Evolutionary conservation across 2,113 vertebrate species (phyloP).

Genomic region (Salminus brasiliensis): DNA sequence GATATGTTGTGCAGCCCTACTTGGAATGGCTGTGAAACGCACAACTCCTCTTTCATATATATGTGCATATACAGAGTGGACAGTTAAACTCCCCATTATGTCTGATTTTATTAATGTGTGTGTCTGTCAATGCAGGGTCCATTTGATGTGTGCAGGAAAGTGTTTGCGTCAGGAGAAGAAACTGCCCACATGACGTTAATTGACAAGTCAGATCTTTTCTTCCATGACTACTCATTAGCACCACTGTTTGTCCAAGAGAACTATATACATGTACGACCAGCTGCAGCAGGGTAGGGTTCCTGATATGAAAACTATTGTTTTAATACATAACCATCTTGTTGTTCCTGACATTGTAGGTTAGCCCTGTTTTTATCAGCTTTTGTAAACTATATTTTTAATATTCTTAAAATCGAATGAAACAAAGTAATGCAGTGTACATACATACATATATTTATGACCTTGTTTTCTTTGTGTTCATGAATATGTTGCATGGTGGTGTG

Average conservation of each 20-base stretch:
- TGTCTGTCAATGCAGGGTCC: slow-evolving; percentile 80
- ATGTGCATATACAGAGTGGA: neutral
- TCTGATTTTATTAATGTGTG: neutral
- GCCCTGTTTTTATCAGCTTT: neutral
- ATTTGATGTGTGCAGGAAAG: slow-evolving; percentile 94
- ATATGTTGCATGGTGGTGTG: neutral
- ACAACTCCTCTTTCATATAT: neutral
- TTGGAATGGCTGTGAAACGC: neutral
- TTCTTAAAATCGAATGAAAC: too few relatives aligned
- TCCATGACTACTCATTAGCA: slow-evolving; percentile 94
- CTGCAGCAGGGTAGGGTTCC: slow-evolving; percentile 86
- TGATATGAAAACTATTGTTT: too few relatives aligned
- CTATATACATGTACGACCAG: slow-evolving; percentile 88
- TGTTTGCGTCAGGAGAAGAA: slow-evolving; percentile 87
- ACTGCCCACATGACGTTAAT: slow-evolving; percentile 86
- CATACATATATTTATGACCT: neutral
- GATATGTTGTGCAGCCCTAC: too few relatives aligned
- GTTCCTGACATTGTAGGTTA: too few relatives aligned
- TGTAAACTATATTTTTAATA: too few relatives aligned
- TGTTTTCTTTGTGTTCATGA: neutral
- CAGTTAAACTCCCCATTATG: neutral
- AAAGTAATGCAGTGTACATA: too few relatives aligned
- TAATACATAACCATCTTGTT: too few relatives aligned
- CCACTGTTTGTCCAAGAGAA: slow-evolving; percentile 99
- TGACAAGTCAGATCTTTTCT: slow-evolving; percentile 96